phyloP scores from a whole-genome alignment of 2,888 invertebrate species.

The Aplocera efformata region DNA sequence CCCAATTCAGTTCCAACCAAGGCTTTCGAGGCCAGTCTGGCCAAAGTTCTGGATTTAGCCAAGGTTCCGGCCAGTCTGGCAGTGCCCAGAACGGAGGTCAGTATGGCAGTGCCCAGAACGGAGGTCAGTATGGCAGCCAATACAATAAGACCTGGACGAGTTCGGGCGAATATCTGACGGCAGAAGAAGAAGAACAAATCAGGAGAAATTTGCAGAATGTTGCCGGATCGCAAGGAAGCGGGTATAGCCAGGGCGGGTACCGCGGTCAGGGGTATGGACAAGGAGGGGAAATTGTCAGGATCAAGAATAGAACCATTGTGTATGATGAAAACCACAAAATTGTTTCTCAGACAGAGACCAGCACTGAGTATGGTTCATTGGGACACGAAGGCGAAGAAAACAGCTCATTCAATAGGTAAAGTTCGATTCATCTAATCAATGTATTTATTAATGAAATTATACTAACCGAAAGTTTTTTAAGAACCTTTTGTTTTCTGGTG shows the following conservation, averaged over 20 bases:
- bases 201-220: constrained; percentile 45
- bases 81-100: constrained; percentile 11
- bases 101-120: constrained; percentile 22
- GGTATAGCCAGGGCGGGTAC: constrained; percentile 34
- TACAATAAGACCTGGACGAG: constrained; percentile 52
- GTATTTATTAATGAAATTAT: too few species aligned
- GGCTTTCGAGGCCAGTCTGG: constrained; percentile 23
- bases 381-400: constrained; percentile 71
- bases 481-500: too few species aligned
- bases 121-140: constrained; percentile 28
- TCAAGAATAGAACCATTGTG: constrained; percentile 56
- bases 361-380: constrained; percentile 71
- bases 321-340: constrained; percentile 69
- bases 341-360: constrained; percentile 69
- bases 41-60: constrained; percentile 17
- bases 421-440: too few species aligned
- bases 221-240: constrained; percentile 33
- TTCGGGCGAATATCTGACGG: constrained; percentile 45
- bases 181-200: constrained; percentile 56
- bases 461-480: too few species aligned
- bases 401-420: constrained; percentile 69
- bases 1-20: constrained; percentile 26
- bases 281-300: constrained; percentile 47
- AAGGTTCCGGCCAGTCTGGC: constrained; percentile 9
- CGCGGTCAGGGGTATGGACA: constrained; percentile 37